Percentiles rank a stretch among this genome's conserved stretches.
phyloP scores from a whole-genome alignment of 2,113 vertebrate species.

The Cariama cristata region DNA sequence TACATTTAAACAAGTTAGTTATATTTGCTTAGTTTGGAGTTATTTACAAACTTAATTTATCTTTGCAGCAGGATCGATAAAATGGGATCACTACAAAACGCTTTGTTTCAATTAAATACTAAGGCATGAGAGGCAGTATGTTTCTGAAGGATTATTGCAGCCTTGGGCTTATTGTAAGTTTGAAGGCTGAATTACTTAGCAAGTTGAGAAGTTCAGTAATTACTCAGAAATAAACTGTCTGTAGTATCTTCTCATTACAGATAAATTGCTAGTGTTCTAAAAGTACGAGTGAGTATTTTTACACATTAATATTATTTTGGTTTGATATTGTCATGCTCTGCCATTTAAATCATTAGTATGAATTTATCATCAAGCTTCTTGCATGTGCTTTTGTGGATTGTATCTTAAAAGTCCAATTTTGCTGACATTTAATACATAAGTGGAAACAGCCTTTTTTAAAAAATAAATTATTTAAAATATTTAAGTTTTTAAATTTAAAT shows the following conservation, averaged over 20 bases:
- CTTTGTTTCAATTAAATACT: constrained; percentile 41
- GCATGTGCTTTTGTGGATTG: background rate
- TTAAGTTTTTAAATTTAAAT: too few relatives aligned
- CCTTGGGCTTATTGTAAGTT: constrained; percentile 41
- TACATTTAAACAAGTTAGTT: background rate
- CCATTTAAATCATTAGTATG: background rate
- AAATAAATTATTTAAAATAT: too few relatives aligned
- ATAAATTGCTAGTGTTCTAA: background rate
- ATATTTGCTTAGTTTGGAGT: background rate
- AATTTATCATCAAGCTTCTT: background rate
- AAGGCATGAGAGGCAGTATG: background rate
- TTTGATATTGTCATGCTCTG: background rate
- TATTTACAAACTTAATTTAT: constrained; percentile 36
- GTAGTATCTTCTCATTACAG: background rate
- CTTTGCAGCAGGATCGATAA: background rate
- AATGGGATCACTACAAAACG: background rate
- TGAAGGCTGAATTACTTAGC: constrained; percentile 25
- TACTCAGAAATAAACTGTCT: constrained; percentile 5
- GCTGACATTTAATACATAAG: background rate
- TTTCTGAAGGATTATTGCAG: constrained; percentile 46
- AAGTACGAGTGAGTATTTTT: background rate
- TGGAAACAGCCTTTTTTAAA: background rate
- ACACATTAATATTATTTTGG: background rate
- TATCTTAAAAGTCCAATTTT: background rate
- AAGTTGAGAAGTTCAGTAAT: constrained; percentile 44